These are phyloP conservation scores for Burhinus bistriatus DNA, from an alignment of 2,113 vertebrate species.

Conservation along the genomic window DNA sequence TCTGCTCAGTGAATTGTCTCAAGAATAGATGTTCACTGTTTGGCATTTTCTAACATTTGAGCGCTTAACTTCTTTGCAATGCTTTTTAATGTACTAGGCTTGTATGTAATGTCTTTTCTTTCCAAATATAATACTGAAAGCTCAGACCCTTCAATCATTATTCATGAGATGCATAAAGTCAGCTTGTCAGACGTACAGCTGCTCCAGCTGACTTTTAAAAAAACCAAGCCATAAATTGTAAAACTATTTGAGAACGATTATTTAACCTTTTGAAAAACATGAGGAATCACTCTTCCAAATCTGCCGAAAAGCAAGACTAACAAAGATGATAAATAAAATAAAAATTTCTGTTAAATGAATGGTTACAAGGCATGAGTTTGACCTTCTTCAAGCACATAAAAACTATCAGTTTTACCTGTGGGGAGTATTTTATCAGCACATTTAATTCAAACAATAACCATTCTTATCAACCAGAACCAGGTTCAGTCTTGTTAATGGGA, in stretches of 20 bases:
- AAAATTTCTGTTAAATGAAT: background rate
- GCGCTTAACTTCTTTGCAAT: background rate
- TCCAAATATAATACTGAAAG: background rate
- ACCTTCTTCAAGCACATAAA: background rate
- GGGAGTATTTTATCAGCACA: constrained; percentile 51
- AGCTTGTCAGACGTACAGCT: background rate
- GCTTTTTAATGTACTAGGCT: background rate
- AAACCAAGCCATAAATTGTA: background rate
- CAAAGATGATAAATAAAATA: background rate
- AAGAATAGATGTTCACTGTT: background rate
- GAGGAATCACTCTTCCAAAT: background rate
- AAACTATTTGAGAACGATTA: background rate
- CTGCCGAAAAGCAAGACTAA: background rate
- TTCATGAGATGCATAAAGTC: background rate
- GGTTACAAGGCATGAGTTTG: background rate
- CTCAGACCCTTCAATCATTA: background rate
- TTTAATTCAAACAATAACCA: constrained; percentile 58
- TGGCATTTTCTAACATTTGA: background rate
- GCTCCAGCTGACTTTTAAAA: background rate
- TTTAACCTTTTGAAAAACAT: background rate
- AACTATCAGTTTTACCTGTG: constrained; percentile 37
- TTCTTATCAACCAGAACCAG: constrained; percentile 72
- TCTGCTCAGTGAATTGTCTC: background rate
- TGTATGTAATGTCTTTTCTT: background rate
- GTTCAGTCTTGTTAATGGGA: constrained; percentile 62